Base-by-base conservation (phyloP, 2,797 vertebrate species). In the Serranus cabrilla region DNA sequence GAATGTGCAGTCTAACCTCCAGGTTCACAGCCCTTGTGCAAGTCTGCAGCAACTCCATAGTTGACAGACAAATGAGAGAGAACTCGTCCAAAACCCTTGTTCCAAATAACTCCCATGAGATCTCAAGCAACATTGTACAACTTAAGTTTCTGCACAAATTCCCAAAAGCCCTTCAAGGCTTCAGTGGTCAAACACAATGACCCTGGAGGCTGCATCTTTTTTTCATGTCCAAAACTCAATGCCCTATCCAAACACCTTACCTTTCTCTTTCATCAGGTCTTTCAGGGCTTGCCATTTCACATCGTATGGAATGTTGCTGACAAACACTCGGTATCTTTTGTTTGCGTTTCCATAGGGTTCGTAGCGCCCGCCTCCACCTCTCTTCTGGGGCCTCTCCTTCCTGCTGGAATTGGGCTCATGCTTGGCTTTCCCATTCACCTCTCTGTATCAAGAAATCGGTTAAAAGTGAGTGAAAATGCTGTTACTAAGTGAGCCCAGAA, bases 231-330 rank as follows among this genome's bases (percentile, higher is more conserved):
- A 76, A 71, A 67, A 56, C 7, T 71, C 54, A 17, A 42, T 17
- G 34, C 56, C 73, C 39, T 43, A 55, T 49, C n/a, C 11, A 61
- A 45, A 81, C 23, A 80, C 63, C 89, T 93, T 98, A 99, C 98
- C 98, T 98, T 98, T 99, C 88, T 99, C 98, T 93, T 99, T 99
- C 93, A 99, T 98, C 80, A 99, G 95, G 90, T 99, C 98, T 94
- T 99, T 99, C 46, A 99, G 96, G 9, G 97, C 96, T 91, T 99
- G 98, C 98, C 98, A 99, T 92, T 99, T 99, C 78, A 99, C 97
- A 89, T 99, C 97, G 56, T 99, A 99, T 0, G 98, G 97, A 82
- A 99, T 99, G 94, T 99, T 99, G 93, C 98, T 99, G 92, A 99
- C 98, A 93, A 99, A 99, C 57, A 98, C 98, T 11, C 97, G 91